Base-by-base conservation (phyloP, 2,888 invertebrate genomes). In the Latheticus oryzae region DNA sequence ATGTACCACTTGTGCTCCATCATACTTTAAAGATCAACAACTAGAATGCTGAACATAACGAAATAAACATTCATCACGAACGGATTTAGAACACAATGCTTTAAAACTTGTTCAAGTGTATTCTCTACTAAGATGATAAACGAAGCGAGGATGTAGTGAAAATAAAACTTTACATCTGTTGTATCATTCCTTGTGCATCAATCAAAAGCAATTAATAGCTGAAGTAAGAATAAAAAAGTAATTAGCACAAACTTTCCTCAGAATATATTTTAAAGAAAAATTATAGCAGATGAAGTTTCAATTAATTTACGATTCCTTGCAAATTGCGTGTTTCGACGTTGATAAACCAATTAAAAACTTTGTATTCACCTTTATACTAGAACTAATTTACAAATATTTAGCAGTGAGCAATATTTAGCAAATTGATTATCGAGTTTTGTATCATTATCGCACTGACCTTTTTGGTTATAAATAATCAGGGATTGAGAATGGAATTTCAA, bases 1-100 rank as follows among this genome's bases (percentile, higher is more conserved):
- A n/a, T n/a, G 16, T 24, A 9, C 42, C 42, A 42, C 16, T 42
- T 42, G 42, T 26, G n/a, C 13, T 42, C 9, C 28, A 13, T 42
- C 42, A 42, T 42, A 42, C 28, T 42, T 42, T 24, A 24, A n/a
- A 42, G 45, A 45, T 45, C 33, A 45, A 21, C 30, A 45, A 32
- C 21, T 30, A 11, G 3, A 21, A 45, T 23, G 24, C 23, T 21
- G 8, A 40, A 23, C 40, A 32, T 19, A 33, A 30, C 12, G 45
- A 32, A 45, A 45, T 45, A 45, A 45, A 45, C 45, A 45, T 32
- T 33, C 32, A 28, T 28, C 11, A 28, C 13, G 7, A 9, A 43
- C 24, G 19, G 16, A 45, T 45, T 45, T 45, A 30, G 45, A 45
- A 45, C 45, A 32, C 45, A 45, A 42, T 42, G 42, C 13, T 11